A percentile compares a stretch with the other conserved stretches of the same genome.
Evolutionary conservation across 2,113 vertebrate species (phyloP).

Genomic region (Hypanus sabinus): DNA sequence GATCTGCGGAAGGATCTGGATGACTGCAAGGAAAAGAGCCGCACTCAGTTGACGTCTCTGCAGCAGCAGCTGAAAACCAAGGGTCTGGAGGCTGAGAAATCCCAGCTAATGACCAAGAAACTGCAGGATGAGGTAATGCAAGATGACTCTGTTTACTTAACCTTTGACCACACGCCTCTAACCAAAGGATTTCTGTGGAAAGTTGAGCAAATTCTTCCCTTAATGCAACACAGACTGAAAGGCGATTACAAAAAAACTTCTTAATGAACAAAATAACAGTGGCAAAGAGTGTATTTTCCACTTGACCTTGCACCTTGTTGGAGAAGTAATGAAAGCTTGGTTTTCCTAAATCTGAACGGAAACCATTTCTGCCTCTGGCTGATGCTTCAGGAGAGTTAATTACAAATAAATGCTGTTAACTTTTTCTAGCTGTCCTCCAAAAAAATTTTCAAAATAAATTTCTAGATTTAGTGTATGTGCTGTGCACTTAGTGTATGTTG

Average conservation of each 20-base stretch:
- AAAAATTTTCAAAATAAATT: not conserved
- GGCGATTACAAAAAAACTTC: not conserved
- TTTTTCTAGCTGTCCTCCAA: not conserved
- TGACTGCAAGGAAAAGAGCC: constrained; percentile 84
- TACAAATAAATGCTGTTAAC: not conserved
- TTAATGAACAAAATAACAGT: not conserved
- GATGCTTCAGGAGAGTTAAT: not conserved
- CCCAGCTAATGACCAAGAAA: constrained; percentile 53
- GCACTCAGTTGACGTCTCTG: constrained; percentile 69
- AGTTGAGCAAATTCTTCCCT: not conserved
- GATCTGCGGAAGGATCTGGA: constrained; percentile 88
- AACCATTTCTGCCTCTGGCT: not conserved
- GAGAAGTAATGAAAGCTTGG: not conserved
- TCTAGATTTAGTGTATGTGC: not conserved
- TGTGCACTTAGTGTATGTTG: not conserved
- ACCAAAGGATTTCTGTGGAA: constrained; percentile 18
- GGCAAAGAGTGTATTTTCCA: not conserved
- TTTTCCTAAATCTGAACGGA: not conserved
- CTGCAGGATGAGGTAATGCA: constrained; percentile 79
- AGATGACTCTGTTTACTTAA: constrained; percentile 27
- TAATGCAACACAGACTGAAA: not conserved
- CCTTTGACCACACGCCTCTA: constrained; percentile 28
- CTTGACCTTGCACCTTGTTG: too few relatives aligned
- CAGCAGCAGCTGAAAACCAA: constrained; percentile 79
- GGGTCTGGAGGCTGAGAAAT: constrained; percentile 73